Evolutionary conservation across 1,140 invertebrate genomes (phyloP), one percentile per base, ranked within the genome.

Genomic region (Drosophila biarmipes): DNA sequence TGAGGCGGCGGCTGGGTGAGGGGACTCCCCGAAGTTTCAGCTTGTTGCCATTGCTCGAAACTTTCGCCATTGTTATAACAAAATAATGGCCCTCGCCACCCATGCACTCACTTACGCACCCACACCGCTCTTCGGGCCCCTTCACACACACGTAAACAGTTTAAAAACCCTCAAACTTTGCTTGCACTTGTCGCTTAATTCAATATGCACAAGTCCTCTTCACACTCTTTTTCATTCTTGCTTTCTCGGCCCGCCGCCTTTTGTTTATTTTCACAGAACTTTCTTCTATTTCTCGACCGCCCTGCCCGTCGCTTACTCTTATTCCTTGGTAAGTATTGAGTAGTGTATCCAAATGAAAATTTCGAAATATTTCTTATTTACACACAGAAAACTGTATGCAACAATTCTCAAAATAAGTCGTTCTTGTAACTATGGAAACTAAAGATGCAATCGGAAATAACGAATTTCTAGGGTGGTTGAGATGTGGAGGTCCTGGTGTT

Each of bases 161-260:
- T 87, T 87, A 82, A 82, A 86, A 89, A 76, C 82, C 82, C 82
- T 87, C 78, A 87, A 86, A 87, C 82, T 87, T 87, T 69, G 78
- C 75, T 62, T 66, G 84, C 84, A 87, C 82, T 87, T 89, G 82
- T 82, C 78, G 78, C 82, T 80, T 87, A 87, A 87, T 87, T 87
- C 82, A 87, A 87, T 87, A 87, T 87, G 82, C 82, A 82, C 69
- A 75, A 86, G 68, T 72, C 29, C 63, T 69, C 54, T 74, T 59
- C 68, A 51, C 73, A 57, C 51, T 68, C 49, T 51, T 38, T 34
- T 40, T 35, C 53, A 38, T 40, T 8, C 45, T 48, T 27, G 29
- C 17, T 59, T 24, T 24, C 51, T 53, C 55, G 43, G n/a, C 17
- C 74, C 73, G 59, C 29, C 51, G 61, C 43, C 72, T 58, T 73